These are phyloP conservation scores for Emydoidea blandingii DNA, from an alignment of 2,797 vertebrate species.

Conservation along the genomic window DNA sequence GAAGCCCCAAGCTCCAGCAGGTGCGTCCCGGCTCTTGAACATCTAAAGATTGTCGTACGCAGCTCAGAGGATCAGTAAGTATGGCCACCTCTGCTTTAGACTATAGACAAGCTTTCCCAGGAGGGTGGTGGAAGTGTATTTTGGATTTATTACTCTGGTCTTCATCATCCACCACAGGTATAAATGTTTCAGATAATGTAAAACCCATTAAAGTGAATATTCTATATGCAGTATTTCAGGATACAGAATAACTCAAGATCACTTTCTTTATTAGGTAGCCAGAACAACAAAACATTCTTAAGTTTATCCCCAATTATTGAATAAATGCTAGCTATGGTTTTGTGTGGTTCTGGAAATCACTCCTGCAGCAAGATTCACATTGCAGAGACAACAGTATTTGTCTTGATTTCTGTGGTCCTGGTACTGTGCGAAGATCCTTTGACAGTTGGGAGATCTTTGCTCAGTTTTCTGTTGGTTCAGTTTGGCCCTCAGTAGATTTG, in stretches of 20 bases:
- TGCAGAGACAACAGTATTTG: not conserved
- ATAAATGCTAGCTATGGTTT: not conserved
- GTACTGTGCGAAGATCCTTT: not conserved
- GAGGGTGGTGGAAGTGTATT: not conserved
- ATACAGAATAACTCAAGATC: not conserved
- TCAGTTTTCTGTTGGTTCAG: not conserved
- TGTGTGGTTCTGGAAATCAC: not conserved
- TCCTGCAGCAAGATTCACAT: not conserved
- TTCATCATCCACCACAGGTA: not conserved
- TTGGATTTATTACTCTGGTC: not conserved
- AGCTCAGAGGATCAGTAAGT: too few relatives aligned
- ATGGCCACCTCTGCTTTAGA: not conserved
- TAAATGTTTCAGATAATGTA: not conserved
- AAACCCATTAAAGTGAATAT: not conserved
- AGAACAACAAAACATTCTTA: not conserved
- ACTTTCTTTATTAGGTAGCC: not conserved
- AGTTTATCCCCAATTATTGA: not conserved
- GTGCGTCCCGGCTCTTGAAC: too few relatives aligned
- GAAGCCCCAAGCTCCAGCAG: too few relatives aligned
- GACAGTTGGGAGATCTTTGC: not conserved
- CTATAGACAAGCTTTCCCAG: not conserved
- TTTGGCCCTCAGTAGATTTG: fast-evolving
- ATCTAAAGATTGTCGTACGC: too few relatives aligned
- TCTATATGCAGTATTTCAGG: not conserved
- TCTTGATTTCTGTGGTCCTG: not conserved